A percentile compares a stretch with the other conserved stretches of the same genome.
Conservation (phyloP, 64 coral and sea anemone genomes). For the Montipora cactus region DNA sequence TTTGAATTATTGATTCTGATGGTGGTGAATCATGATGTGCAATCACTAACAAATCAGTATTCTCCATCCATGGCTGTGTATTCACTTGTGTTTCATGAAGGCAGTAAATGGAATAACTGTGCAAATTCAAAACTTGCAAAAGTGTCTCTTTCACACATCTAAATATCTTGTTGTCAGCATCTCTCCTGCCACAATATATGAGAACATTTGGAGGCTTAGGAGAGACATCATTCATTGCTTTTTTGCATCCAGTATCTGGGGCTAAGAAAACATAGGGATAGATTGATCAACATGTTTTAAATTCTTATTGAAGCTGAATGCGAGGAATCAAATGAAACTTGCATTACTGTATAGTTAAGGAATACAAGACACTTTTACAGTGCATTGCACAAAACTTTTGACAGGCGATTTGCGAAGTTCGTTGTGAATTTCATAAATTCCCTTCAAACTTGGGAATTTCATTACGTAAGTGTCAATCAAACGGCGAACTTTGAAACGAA, state of each 20-base stretch:
- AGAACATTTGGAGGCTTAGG: constrained; percentile 77
- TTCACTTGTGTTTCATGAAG: constrained; percentile 54
- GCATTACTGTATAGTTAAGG: too few species aligned
- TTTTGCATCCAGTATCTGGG: neutral
- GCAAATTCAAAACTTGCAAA: constrained; percentile 41
- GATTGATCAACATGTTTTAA: neutral
- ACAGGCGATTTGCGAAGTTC: too few species aligned
- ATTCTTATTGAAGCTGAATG: too few species aligned
- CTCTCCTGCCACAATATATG: constrained; percentile 55
- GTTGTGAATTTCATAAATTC: too few species aligned
- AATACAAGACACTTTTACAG: too few species aligned
- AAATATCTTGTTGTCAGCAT: constrained; percentile 28
- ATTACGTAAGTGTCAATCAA: too few species aligned
- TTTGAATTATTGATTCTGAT: constrained; percentile 7
- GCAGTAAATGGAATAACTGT: constrained; percentile 77
- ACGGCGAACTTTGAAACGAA: too few species aligned
- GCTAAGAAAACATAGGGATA: neutral
- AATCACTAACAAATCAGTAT: constrained; percentile 69
- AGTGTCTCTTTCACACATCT: constrained; percentile 31
- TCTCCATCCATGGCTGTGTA: constrained; percentile 72
- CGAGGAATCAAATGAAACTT: too few species aligned
- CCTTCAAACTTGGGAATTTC: too few species aligned
- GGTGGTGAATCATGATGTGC: constrained; percentile 6
- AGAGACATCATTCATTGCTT: neutral
- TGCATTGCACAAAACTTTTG: too few species aligned